Evolutionary conservation across 2,113 vertebrate species (phyloP).

Genomic region (Strix uralensis): DNA sequence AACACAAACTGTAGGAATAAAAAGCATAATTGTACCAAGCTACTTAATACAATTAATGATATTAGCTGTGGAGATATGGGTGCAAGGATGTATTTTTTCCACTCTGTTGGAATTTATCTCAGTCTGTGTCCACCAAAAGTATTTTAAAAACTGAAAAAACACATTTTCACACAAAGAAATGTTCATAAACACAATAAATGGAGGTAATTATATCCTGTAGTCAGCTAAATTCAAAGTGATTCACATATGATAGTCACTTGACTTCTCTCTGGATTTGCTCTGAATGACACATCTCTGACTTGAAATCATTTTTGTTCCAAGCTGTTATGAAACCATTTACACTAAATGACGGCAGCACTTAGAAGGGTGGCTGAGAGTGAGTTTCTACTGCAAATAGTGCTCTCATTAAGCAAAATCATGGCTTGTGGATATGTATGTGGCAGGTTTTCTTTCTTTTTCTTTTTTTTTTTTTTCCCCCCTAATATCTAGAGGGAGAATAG

Average conservation of each 20-base stretch:
- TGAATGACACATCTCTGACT: slow-evolving; percentile 61
- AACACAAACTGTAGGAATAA: not conserved
- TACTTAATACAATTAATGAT: not conserved
- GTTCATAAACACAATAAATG: slow-evolving; percentile 43
- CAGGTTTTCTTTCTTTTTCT: not conserved
- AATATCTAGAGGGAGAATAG: not conserved
- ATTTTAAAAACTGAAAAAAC: slow-evolving; percentile 28
- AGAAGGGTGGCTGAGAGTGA: not conserved
- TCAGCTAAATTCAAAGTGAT: slow-evolving; percentile 58
- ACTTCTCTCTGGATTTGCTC: slow-evolving; percentile 46
- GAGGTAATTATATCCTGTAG: slow-evolving; percentile 44
- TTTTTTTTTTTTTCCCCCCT: too few species aligned
- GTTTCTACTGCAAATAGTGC: not conserved
- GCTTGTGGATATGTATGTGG: not conserved
- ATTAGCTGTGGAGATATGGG: not conserved
- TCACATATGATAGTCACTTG: slow-evolving; percentile 55
- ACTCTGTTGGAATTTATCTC: slow-evolving; percentile 22
- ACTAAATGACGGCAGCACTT: slow-evolving; percentile 36
- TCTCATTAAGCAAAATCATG: not conserved
- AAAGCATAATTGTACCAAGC: not conserved
- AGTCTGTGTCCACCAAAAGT: slow-evolving; percentile 11
- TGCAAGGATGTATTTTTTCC: not conserved
- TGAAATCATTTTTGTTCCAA: slow-evolving; percentile 36
- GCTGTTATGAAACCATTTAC: slow-evolving; percentile 58
- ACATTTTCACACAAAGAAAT: slow-evolving; percentile 1